Base-by-base conservation (phyloP, 2,113 vertebrate species). In the Colaptes auratus region DNA sequence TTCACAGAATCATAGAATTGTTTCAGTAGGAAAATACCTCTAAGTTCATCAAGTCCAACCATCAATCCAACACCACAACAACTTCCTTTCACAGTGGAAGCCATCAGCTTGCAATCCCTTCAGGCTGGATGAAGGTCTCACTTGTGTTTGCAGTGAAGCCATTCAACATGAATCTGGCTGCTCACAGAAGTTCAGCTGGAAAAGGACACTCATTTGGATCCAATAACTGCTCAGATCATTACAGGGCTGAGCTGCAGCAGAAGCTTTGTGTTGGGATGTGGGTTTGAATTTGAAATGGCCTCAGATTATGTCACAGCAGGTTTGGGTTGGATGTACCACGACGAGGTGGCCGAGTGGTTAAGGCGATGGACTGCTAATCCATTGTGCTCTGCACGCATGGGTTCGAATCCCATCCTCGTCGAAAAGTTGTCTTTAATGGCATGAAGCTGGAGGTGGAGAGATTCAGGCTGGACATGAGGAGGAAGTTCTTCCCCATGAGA, bases 361-460 rank as follows among this genome's bases (percentile, higher is more conserved):
- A 97, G 95, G 96, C 85, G 94, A 96, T 96, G 92, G 95, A 97
- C 96, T 97, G 95, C 97, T 97, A 98, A 97, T 97, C 96, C 94
- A 96, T 97, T 97, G 97, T 97, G 97, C 94, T 97, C 89, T 97
- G 96, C 96, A 97, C 53, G 88, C 94, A 91, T 97, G 96, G 97
- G 97, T 97, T 97, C 94, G 95, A 97, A 97, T 97, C 97, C 96
- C 97, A 97, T 74, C 96, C 92, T 97, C 90, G 96, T 97, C 96
- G 97, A 8, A 2, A 25, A 6, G 23, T 61, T 21, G 42, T 7
- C 5, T 19, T 44, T 20, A 39, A 39, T 39, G 39, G 39, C 11
- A 39, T 39, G 9, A 39, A 39, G 36, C 36, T 39, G 36, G 36
- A 39, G 36, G 36, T 39, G 36, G 36, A 10, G 36, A 39, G 36